A percentile compares a stretch with the other conserved stretches of the same genome.
These are phyloP conservation scores for Leucozona laternaria DNA, from an alignment of 2,888 invertebrate genomes.

Conservation along the genomic window DNA sequence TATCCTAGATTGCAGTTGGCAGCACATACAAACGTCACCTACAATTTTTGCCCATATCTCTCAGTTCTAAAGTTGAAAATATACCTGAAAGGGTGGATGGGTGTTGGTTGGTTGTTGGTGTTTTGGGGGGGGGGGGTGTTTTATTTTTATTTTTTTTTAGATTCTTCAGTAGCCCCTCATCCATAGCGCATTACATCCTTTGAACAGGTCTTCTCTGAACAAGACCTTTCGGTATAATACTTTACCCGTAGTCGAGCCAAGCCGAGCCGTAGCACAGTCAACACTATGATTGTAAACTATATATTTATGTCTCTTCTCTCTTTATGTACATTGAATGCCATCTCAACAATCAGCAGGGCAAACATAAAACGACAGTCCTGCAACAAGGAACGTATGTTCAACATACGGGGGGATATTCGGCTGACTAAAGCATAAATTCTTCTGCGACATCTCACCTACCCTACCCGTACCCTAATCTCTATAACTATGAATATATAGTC, in stretches of 20 bases:
- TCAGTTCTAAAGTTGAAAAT: constrained; percentile 43
- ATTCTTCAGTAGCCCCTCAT: constrained; percentile 20
- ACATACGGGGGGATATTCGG: constrained; percentile 72
- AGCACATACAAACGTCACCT: constrained; percentile 65
- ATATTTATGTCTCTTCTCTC: constrained; percentile 21
- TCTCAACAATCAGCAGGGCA: constrained; percentile 69
- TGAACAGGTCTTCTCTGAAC: constrained; percentile 40
- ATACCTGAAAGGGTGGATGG: constrained; percentile 55
- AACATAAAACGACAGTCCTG: constrained; percentile 71
- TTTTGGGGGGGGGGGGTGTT: background rate
- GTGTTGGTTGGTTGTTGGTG: constrained; percentile 8
- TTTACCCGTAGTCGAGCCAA: constrained; percentile 8
- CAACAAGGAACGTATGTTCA: constrained; percentile 71
- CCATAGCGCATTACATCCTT: constrained; percentile 48
- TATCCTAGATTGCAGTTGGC: constrained; percentile 68
- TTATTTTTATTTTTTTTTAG: constrained; percentile 2
- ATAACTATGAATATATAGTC: constrained; percentile 16
- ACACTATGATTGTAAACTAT: constrained; percentile 35
- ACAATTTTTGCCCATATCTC: constrained; percentile 62
- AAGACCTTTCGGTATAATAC: constrained; percentile 19
- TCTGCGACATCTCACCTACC: constrained; percentile 68
- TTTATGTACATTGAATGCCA: constrained; percentile 53
- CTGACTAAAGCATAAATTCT: constrained; percentile 76
- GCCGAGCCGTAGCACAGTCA: constrained; percentile 27
- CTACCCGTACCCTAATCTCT: constrained; percentile 12